Evolutionary conservation across 2,113 vertebrate species (phyloP).

Genomic region (Macquaria australasica): DNA sequence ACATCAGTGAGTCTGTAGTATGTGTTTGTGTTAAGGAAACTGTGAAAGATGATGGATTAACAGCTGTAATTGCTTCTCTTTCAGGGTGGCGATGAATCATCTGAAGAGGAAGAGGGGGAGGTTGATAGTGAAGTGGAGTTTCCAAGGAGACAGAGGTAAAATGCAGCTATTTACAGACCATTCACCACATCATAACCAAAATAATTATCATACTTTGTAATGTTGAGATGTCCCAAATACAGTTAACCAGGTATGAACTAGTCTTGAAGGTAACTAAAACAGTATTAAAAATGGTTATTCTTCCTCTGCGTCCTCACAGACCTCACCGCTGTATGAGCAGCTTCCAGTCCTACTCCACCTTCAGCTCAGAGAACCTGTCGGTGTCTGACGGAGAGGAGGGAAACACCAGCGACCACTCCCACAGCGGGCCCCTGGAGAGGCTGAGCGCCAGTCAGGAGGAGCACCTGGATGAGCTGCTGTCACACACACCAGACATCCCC

Average conservation of each 20-base stretch:
- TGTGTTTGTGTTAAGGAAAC: slow-evolving; percentile 4
- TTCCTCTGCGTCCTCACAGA: slow-evolving; percentile 72
- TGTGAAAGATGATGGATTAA: slow-evolving; percentile 37
- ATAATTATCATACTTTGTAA: background rate
- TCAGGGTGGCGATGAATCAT: slow-evolving; percentile 95
- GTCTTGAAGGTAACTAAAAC: background rate
- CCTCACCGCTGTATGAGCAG: slow-evolving; percentile 96
- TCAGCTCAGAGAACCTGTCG: slow-evolving; percentile 98
- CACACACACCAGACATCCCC: slow-evolving; percentile 96
- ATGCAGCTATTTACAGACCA: background rate
- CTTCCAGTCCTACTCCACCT: slow-evolving; percentile 98
- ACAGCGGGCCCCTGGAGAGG: slow-evolving; percentile 91
- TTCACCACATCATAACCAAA: background rate
- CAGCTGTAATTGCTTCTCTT: slow-evolving; percentile 34
- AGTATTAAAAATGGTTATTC: background rate
- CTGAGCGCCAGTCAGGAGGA: slow-evolving; percentile 89
- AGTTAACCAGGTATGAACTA: background rate
- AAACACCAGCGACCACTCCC: slow-evolving; percentile 97
- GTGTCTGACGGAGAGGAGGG: slow-evolving; percentile 98
- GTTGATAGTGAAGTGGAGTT: slow-evolving; percentile 99
- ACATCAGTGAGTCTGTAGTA: background rate
- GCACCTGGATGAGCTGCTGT: slow-evolving; percentile 92
- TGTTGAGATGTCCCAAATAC: background rate
- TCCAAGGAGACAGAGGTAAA: slow-evolving; percentile 97
- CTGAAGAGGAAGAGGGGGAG: slow-evolving; percentile 98